phyloP scores from a whole-genome alignment of 2,797 vertebrate genomes.

The Hemitrygon akajei region DNA sequence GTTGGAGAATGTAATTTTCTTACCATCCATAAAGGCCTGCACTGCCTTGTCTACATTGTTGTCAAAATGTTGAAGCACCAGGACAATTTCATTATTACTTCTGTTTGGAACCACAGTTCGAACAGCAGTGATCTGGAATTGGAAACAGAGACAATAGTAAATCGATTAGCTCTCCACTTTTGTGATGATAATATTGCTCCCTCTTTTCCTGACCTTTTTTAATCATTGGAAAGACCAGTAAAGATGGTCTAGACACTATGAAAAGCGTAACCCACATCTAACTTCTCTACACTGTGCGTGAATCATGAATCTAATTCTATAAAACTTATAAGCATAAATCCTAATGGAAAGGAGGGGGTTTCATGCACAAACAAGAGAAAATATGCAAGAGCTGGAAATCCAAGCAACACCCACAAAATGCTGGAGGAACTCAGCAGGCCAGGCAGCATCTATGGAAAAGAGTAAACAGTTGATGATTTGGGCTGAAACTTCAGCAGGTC shows the following conservation, averaged over 20 bases:
- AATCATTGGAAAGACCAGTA: neutral
- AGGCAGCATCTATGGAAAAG: too few species aligned
- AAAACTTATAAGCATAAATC: neutral
- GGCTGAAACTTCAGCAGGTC: too few species aligned
- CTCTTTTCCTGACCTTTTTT: neutral
- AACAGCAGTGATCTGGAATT: conserved; percentile 61
- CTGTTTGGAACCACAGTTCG: conserved; percentile 63
- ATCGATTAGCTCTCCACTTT: conserved; percentile 34
- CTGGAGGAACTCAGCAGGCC: too few species aligned
- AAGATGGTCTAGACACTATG: neutral
- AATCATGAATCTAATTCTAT: neutral
- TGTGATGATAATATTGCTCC: conserved; percentile 9
- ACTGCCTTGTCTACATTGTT: conserved; percentile 66
- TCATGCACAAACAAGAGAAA: neutral
- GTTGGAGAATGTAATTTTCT: conserved; percentile 40
- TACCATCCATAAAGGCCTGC: conserved; percentile 67
- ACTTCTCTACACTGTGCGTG: neutral
- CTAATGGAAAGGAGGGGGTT: neutral
- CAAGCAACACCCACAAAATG: too few species aligned
- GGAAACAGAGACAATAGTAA: conserved; percentile 38
- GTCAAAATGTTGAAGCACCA: conserved; percentile 66
- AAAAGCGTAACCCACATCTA: neutral
- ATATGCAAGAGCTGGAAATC: too few species aligned
- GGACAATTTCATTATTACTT: conserved; percentile 67
- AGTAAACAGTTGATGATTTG: too few species aligned